A percentile compares a stretch with the other conserved stretches of the same genome.
Conservation (phyloP, 2,113 vertebrate genomes). For the Gallinago jamesoni region DNA sequence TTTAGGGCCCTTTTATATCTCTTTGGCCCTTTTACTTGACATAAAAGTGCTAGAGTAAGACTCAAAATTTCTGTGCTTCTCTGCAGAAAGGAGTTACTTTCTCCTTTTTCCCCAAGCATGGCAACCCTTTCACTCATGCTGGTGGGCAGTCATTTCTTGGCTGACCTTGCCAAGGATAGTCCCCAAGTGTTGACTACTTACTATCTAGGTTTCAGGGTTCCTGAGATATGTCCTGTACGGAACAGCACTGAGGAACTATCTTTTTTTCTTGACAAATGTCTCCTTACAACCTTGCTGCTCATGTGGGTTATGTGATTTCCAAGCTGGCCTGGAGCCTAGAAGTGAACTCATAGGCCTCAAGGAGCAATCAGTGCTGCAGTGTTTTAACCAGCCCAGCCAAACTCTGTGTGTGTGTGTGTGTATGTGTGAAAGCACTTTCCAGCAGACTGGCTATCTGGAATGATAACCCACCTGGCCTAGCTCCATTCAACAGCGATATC, state of each 20-base stretch:
- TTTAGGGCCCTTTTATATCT: neutral
- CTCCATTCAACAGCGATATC: neutral
- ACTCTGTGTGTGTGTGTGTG: neutral
- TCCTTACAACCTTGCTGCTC: constrained; percentile 35
- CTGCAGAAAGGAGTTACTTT: neutral
- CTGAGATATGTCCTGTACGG: neutral
- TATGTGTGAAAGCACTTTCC: constrained; percentile 1
- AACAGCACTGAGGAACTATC: neutral
- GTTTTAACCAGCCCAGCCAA: constrained; percentile 22
- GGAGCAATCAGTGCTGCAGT: constrained; percentile 43
- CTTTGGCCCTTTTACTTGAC: neutral
- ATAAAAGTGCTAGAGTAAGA: neutral
- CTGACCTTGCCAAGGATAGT: neutral
- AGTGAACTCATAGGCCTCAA: constrained; percentile 55
- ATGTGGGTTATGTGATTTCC: constrained; percentile 35
- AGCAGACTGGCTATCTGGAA: neutral
- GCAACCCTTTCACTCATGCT: neutral
- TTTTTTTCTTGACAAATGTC: constrained; percentile 31
- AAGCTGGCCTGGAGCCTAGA: constrained; percentile 56
- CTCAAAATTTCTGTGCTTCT: neutral
- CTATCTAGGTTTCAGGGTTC: constrained; percentile 2
- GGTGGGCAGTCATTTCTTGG: neutral
- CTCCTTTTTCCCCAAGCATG: neutral
- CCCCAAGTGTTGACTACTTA: neutral
- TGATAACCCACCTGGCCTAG: neutral